These are phyloP conservation scores for Cephus runcator DNA, from an alignment of 2,888 invertebrate genomes.

Conservation along the genomic window DNA sequence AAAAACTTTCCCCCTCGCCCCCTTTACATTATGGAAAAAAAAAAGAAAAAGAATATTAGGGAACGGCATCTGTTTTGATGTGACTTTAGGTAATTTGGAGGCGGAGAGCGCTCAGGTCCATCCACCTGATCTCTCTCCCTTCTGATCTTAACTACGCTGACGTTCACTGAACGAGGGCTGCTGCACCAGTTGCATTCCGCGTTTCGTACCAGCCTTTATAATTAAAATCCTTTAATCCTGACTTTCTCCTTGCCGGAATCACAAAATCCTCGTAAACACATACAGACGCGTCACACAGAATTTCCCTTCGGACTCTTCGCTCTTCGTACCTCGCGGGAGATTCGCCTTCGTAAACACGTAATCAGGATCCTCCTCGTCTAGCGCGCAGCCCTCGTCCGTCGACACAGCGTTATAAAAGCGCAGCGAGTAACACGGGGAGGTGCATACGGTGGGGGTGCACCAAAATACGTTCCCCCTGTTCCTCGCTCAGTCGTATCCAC, in stretches of 20 bases:
- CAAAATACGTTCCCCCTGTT: constrained; percentile 26
- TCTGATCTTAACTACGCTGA: constrained; percentile 27
- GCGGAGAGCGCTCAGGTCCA: constrained; percentile 40
- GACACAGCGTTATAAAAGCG: constrained; percentile 28
- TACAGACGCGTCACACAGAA: background rate
- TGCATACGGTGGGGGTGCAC: background rate
- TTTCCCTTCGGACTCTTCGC: background rate
- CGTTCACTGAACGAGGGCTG: constrained; percentile 39
- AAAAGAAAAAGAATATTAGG: constrained; percentile 37
- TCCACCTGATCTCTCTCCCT: constrained; percentile 33
- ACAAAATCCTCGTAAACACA: too few species aligned
- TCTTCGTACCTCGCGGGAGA: constrained; percentile 1
- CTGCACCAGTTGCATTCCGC: background rate
- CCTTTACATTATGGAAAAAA: constrained; percentile 37
- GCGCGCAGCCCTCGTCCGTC: constrained; percentile 36
- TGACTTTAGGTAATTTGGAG: constrained; percentile 59
- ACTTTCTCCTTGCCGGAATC: background rate
- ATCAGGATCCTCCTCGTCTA: constrained; percentile 16
- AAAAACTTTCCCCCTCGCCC: constrained; percentile 26
- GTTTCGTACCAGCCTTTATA: too few species aligned
- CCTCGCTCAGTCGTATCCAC: constrained; percentile 51
- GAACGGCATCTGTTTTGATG: constrained; percentile 59
- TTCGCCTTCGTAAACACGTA: constrained; percentile 16
- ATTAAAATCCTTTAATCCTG: too few species aligned
- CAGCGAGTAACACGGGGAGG: constrained; percentile 13